Conservation (phyloP, 2,888 invertebrate genomes). For the Catocala sponsa region DNA sequence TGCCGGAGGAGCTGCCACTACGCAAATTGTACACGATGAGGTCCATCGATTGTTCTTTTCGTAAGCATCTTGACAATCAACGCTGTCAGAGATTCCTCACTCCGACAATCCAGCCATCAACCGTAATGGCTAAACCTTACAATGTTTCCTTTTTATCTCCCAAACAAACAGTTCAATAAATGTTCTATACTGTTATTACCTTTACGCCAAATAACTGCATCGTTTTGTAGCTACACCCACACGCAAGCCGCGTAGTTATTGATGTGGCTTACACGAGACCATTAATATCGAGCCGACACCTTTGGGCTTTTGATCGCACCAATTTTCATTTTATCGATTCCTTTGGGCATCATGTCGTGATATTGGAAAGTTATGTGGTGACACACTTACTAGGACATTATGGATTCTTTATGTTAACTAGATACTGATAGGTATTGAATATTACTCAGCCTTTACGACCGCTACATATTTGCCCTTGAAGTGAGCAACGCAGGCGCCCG, state of each 20-base stretch:
- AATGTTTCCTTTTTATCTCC: conserved; percentile 21
- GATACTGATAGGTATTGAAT: conserved; percentile 31
- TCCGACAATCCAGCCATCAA: conserved; percentile 11
- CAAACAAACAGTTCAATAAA: conserved; percentile 41
- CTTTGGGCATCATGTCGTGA: conserved; percentile 23
- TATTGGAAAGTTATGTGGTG: conserved; percentile 29
- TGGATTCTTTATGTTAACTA: conserved; percentile 17
- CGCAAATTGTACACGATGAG: conserved; percentile 77
- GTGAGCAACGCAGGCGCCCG: conserved; percentile 64
- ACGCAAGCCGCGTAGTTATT: conserved; percentile 50
- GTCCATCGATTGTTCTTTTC: conserved; percentile 75
- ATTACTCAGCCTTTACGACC: conserved; percentile 51
- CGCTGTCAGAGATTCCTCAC: conserved; percentile 33
- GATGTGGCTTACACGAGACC: conserved; percentile 52
- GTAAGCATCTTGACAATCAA: conserved; percentile 51
- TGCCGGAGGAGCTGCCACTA: conserved; percentile 82
- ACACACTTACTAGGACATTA: conserved; percentile 14
- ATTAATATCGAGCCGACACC: conserved; percentile 58
- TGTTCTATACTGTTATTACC: conserved; percentile 38
- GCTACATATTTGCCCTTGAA: conserved; percentile 65
- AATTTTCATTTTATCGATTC: conserved; percentile 50
- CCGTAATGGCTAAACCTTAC: conserved; percentile 28
- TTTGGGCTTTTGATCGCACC: conserved; percentile 50
- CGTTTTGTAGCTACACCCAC: conserved; percentile 49
- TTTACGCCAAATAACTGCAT: conserved; percentile 51